These are phyloP conservation scores for Ranitomeya imitator DNA, from an alignment of 2,113 vertebrate genomes.

Conservation along the genomic window DNA sequence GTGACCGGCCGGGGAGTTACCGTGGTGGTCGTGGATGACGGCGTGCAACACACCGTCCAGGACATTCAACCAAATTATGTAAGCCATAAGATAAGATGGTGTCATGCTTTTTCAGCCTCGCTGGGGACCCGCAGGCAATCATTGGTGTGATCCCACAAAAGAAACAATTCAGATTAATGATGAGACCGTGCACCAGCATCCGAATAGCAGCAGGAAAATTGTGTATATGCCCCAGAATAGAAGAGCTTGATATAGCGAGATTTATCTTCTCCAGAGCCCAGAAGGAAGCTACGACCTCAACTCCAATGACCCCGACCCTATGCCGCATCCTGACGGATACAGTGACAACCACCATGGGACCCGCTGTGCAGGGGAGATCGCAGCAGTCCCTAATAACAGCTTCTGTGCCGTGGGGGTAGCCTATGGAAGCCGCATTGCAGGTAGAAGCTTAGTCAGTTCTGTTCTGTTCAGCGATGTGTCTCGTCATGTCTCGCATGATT, in stretches of 20 bases:
- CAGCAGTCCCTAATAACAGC: constrained; percentile 92
- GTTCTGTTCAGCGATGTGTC: not conserved
- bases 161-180: no score
- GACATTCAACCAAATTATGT: constrained; percentile 96
- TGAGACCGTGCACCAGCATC: not conserved
- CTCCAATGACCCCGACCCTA: constrained; percentile 94
- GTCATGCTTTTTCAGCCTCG: not conserved
- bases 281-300: constrained; percentile 97
- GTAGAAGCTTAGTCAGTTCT: constrained; percentile 60
- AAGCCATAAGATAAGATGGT: constrained; percentile 64
- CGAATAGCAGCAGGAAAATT: no score
- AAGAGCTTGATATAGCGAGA: not conserved
- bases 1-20: constrained; percentile 91
- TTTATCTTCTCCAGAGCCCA: constrained; percentile 77
- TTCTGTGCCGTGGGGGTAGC: constrained; percentile 94
- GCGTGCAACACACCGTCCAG: constrained; percentile 87
- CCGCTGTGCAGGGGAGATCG: constrained; percentile 92
- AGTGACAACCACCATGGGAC: constrained; percentile 96
- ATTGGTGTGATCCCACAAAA: no score
- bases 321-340: constrained; percentile 88
- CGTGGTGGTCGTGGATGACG: constrained; percentile 94
- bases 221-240: not conserved
- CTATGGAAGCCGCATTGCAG: constrained; percentile 90
- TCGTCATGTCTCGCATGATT: not conserved
- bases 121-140: no score